A percentile compares a stretch with the other conserved stretches of the same genome.
Conservation (phyloP, 2,797 vertebrate genomes). For the Aulostomus chinensis region DNA sequence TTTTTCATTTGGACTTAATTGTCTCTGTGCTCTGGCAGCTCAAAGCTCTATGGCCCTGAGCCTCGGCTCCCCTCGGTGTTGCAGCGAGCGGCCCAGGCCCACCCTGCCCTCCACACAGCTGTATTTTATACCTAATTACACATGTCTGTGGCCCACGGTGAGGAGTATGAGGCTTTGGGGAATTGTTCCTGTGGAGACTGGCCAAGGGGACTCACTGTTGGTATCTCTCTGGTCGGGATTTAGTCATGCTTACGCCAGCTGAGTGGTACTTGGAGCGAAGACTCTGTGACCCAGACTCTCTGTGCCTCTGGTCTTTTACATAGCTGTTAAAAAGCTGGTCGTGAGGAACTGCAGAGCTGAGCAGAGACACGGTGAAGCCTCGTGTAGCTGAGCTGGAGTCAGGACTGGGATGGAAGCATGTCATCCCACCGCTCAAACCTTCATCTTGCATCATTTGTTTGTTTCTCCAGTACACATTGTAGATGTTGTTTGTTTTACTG, state of each 20-base stretch:
- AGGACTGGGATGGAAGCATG: not conserved
- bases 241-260: conserved; percentile 36
- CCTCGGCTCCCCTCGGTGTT: conserved; percentile 35
- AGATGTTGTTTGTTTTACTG: too few relatives aligned
- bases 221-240: conserved; percentile 47
- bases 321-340: too few relatives aligned
- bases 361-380: conserved; percentile 29
- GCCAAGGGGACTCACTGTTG: conserved; percentile 27
- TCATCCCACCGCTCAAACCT: too few relatives aligned
- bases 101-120: conserved; percentile 39
- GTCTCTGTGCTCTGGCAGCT: conserved; percentile 67
- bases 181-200: conserved; percentile 43
- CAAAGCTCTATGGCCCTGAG: conserved; percentile 50
- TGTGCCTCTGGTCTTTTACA: conserved; percentile 36
- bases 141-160: conserved; percentile 51
- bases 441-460: too few relatives aligned
- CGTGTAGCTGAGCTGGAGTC: conserved; percentile 4
- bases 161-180: conserved; percentile 52
- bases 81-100: conserved; percentile 5
- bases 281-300: conserved; percentile 33
- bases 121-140: conserved; percentile 79
- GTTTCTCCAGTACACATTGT: too few relatives aligned
- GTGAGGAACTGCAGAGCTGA: conserved; percentile 8
- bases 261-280: conserved; percentile 14
- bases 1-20: conserved; percentile 79